Percentiles rank a stretch among this genome's conserved stretches.
phyloP scores from a whole-genome alignment of 2,113 vertebrate species.

The Microcebus murinus region DNA sequence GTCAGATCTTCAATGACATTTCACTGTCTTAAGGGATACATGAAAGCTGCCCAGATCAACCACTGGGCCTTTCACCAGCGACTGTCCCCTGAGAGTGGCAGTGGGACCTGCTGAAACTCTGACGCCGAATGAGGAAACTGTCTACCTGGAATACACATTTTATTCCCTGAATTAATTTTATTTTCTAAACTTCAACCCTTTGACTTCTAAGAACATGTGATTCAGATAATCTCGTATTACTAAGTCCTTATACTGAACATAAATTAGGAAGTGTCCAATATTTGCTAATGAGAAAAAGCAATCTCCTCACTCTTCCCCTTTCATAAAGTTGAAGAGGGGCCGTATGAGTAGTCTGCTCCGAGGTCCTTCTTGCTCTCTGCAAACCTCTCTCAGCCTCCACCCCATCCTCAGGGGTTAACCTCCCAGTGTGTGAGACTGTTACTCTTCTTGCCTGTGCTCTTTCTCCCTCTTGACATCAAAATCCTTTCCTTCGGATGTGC shows the following conservation, averaged over 20 bases:
- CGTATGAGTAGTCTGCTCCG: not conserved
- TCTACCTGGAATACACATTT: not conserved
- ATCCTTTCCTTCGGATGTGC: not conserved
- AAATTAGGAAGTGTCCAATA: not conserved
- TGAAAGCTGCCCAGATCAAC: not conserved
- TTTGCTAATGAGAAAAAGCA: not conserved
- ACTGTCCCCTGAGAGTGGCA: not conserved
- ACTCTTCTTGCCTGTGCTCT: not conserved
- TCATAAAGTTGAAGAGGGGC: not conserved
- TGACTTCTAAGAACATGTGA: not conserved
- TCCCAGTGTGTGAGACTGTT: not conserved
- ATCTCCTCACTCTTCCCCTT: not conserved
- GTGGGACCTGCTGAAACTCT: not conserved
- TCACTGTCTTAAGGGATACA: not conserved
- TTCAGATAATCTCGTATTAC: not conserved
- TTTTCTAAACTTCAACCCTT: not conserved
- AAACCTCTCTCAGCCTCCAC: not conserved
- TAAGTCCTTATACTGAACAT: not conserved
- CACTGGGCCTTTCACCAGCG: not conserved
- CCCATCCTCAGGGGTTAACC: fast-evolving
- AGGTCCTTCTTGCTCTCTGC: not conserved
- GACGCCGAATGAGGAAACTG: not conserved
- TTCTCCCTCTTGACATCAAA: not conserved
- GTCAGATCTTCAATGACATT: not conserved
- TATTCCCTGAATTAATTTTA: not conserved